Evolutionary conservation across 2,797 vertebrate species (phyloP).

Genomic region (Balearica regulorum): DNA sequence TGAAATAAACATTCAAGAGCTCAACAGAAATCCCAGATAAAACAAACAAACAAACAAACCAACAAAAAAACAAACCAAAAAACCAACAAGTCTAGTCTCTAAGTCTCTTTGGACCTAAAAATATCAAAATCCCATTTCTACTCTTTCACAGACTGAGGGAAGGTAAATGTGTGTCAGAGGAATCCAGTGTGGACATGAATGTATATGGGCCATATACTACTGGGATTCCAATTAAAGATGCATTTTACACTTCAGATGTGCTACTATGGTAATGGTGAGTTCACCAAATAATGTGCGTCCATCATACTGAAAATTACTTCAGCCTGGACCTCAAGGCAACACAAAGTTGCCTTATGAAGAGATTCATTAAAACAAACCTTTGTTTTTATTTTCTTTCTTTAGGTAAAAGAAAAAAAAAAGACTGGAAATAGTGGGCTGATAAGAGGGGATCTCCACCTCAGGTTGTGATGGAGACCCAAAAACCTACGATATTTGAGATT

Average conservation of each 20-base stretch:
- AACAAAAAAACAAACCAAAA: too few species aligned
- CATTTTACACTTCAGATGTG: background rate
- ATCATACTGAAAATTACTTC: background rate
- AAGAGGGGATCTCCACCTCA: background rate
- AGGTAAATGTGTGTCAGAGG: background rate
- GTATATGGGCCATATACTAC: background rate
- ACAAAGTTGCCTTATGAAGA: background rate
- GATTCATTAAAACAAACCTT: background rate
- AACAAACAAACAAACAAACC: too few species aligned
- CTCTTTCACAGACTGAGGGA: background rate
- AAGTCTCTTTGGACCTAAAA: background rate
- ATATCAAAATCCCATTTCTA: background rate
- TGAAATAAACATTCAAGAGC: constrained; percentile 2
- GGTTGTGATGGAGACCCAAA: background rate
- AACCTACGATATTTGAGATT: background rate
- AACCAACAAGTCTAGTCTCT: background rate
- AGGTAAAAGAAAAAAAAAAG: background rate
- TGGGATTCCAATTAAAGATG: background rate
- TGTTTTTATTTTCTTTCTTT: background rate
- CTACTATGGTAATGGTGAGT: background rate
- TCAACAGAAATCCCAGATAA: background rate
- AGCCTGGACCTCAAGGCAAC: background rate
- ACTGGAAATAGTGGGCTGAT: background rate
- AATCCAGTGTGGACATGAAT: background rate
- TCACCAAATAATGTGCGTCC: background rate